These are phyloP conservation scores for Neocrepidodera transversa DNA, from an alignment of 2,888 invertebrate species.

Conservation along the genomic window DNA sequence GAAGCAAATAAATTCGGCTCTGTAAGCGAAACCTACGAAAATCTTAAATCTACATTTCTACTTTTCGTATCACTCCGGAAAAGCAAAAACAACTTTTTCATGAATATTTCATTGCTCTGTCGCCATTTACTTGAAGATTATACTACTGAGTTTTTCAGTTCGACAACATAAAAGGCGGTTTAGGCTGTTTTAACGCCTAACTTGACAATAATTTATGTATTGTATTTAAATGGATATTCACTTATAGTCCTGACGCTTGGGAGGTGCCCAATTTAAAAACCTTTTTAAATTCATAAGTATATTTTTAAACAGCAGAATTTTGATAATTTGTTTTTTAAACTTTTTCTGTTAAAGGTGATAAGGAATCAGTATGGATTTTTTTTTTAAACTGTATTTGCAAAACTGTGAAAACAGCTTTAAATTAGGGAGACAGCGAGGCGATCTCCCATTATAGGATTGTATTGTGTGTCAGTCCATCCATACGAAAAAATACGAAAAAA, in stretches of 20 bases:
- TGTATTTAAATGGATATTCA: conserved; percentile 10
- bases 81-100: conserved; percentile 12
- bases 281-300: no score
- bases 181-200: conserved; percentile 13
- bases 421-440: no score
- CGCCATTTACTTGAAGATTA: conserved; percentile 18
- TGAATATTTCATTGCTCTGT: conserved; percentile 21
- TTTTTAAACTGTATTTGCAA: no score
- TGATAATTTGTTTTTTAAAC: no score
- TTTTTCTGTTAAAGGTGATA: no score
- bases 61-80: conserved; percentile 11
- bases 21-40: neutral
- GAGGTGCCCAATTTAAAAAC: no score
- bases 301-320: no score
- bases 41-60: conserved; percentile 4
- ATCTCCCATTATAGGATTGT: no score
- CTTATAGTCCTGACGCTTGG: neutral
- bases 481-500: no score
- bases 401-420: no score
- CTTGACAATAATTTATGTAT: conserved; percentile 22
- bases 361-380: no score
- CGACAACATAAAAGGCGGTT: conserved; percentile 5
- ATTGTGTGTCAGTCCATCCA: no score
- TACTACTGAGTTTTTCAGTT: conserved; percentile 6
- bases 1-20: neutral